Percentiles rank a stretch among this genome's conserved stretches.
These are phyloP conservation scores for Bathybates hornii DNA, from an alignment of 2,113 vertebrate species.

Conservation along the genomic window DNA sequence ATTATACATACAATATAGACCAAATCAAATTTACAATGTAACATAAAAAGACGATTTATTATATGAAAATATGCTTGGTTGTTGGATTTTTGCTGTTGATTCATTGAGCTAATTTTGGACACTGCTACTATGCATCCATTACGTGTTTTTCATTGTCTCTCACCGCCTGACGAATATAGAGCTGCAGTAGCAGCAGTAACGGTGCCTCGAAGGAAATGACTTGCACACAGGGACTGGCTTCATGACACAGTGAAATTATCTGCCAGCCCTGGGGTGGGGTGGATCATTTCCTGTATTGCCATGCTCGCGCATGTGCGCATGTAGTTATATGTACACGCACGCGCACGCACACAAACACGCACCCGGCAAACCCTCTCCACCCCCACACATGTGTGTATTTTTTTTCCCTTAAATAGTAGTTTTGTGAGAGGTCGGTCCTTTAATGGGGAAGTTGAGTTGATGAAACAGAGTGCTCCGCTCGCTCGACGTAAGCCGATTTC, in stretches of 20 bases:
- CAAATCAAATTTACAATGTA: not conserved
- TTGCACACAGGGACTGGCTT: constrained; percentile 75
- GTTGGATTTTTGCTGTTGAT: not conserved
- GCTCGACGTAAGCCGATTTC: not conserved
- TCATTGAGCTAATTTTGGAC: not conserved
- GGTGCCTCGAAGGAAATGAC: constrained; percentile 74
- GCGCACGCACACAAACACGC: not conserved
- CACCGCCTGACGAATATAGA: not conserved
- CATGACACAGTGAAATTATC: constrained; percentile 73
- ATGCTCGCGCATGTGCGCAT: not conserved
- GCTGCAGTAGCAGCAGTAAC: not conserved
- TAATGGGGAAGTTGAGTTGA: constrained; percentile 55
- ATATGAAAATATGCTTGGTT: not conserved
- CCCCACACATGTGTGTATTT: constrained; percentile 7
- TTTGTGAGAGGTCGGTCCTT: constrained; percentile 64
- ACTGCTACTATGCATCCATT: not conserved
- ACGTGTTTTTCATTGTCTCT: not conserved
- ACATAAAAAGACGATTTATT: not conserved
- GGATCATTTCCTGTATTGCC: constrained; percentile 79
- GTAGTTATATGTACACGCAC: not conserved
- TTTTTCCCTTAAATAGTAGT: constrained; percentile 74
- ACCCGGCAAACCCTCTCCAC: constrained; percentile 5
- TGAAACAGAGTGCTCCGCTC: constrained; percentile 14
- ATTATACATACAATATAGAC: not conserved
- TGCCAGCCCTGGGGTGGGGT: constrained; percentile 64